A percentile compares a stretch with the other conserved stretches of the same genome.
Conservation (phyloP, 1,140 invertebrate species). For the Vanessa atalanta region DNA sequence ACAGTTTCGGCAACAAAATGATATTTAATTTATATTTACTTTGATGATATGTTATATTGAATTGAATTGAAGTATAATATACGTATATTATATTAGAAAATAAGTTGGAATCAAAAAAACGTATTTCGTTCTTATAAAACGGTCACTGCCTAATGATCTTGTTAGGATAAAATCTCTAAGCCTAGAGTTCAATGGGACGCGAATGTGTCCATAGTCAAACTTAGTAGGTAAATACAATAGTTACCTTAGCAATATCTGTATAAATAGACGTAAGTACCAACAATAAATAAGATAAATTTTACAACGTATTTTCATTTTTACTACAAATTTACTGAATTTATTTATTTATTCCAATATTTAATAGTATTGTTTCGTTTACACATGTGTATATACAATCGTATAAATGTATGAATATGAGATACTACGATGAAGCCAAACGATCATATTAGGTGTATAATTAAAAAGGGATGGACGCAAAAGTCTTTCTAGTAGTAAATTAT, state of each 20-base stretch:
- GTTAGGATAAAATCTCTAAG: slow-evolving; percentile 45
- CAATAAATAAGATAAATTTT: slow-evolving; percentile 38
- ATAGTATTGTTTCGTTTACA: too few species aligned
- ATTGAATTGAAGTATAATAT: slow-evolving; percentile 27
- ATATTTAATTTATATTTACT: slow-evolving; percentile 16
- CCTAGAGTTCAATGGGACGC: slow-evolving; percentile 52
- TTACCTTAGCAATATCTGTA: slow-evolving; percentile 72
- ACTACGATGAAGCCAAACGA: too few species aligned
- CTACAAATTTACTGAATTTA: too few species aligned
- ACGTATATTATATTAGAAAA: slow-evolving; percentile 33
- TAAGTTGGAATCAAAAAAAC: slow-evolving; percentile 46
- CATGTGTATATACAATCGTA: too few species aligned
- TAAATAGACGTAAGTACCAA: slow-evolving; percentile 63
- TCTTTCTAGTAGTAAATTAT: too few species aligned
- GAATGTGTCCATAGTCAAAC: slow-evolving; percentile 73
- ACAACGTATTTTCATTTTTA: neutral
- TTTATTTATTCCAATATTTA: too few species aligned
- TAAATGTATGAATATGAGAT: too few species aligned
- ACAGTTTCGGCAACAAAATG: slow-evolving; percentile 2
- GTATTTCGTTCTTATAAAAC: slow-evolving; percentile 47
- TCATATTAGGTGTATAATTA: too few species aligned
- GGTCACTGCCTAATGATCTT: slow-evolving; percentile 69
- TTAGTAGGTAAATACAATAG: slow-evolving; percentile 69
- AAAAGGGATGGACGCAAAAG: too few species aligned
- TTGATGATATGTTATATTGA: neutral